Base-by-base conservation (phyloP, 2,888 invertebrate genomes). In the Panopea generosa region DNA sequence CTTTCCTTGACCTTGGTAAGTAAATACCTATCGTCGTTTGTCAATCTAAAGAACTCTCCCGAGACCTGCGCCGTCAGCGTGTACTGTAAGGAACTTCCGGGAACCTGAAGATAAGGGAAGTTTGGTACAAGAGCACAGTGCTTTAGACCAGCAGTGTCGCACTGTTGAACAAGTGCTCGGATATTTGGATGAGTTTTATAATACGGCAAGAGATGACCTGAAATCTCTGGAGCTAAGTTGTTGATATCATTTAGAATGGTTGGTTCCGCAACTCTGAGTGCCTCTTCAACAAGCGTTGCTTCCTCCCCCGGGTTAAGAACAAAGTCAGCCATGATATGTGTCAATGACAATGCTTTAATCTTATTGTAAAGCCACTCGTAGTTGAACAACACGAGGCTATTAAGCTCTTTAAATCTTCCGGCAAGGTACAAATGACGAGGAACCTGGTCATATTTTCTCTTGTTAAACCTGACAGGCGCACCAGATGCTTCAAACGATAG, bases 311-410 rank as follows among this genome's bases (percentile, higher is more conserved):
- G 90, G 59, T 89, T 89, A 7, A 92, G 84, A 1, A 81, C 82
- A 69, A 91, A 90, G 73, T 92, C 92, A 3, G 83, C 84, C 68
- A 92, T 79, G 26, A 91, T 87, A 63, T 89, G 89, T 56, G 90
- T 87, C 62, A 92, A 65, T 0, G 91, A 90, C 20, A 92, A 74
- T 0, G 91, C 91, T 66, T 88, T 90, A 11, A 89, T 89, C 75
- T 92, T 92, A 82, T 86, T 89, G 83, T 90, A 90, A 53, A 92
- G 71, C 92, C 92, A 92, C 59, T 91, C 90, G 69, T 91, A 92
- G 76, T 89, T 91, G 78, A 92, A 92, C 27, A 91, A 81, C 4
- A 91, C 90, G 14, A 86, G 71, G 14, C 69, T 70, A 66, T 91
- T 89, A n/a, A 92, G 83, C 70, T 92, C 92, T 3, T 87, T 83